Conservation (phyloP, 2,888 invertebrate genomes). For the Meganola albula region DNA sequence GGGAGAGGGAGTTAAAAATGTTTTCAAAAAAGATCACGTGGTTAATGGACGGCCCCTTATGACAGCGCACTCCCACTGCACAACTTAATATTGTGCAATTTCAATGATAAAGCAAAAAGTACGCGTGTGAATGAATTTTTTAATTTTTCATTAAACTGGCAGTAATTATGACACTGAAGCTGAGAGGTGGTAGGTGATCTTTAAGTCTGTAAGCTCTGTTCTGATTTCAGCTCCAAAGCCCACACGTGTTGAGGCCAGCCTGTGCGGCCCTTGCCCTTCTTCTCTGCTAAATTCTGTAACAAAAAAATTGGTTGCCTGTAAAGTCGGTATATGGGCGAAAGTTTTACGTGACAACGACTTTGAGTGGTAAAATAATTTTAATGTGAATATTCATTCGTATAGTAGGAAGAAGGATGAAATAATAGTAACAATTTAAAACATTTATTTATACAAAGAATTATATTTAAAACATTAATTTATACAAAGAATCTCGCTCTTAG, state of each 20-base stretch:
- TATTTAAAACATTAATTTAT: too few species aligned
- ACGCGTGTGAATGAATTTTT: not conserved
- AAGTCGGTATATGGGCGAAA: too few species aligned
- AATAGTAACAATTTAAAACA: too few species aligned
- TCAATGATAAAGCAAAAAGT: not conserved
- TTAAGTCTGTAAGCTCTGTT: constrained; percentile 73
- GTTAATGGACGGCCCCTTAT: not conserved
- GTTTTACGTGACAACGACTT: too few species aligned
- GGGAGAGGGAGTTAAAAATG: not conserved
- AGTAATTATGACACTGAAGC: not conserved
- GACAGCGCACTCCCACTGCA: too few species aligned
- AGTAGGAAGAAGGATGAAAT: too few species aligned
- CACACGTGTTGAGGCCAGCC: constrained; percentile 99
- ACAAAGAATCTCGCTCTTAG: too few species aligned
- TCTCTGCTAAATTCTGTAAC: constrained; percentile 46
- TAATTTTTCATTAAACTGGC: not conserved
- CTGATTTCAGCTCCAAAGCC: constrained; percentile 90
- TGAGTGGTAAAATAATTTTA: too few species aligned
- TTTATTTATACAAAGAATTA: too few species aligned
- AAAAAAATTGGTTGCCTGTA: too few species aligned
- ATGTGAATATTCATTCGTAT: too few species aligned
- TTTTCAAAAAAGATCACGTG: not conserved
- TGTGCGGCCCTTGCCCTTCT: constrained; percentile 89
- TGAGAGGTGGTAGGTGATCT: not conserved
- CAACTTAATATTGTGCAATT: not conserved